Conservation (phyloP, 2,888 invertebrate genomes). For the Cantharis lateralis region DNA sequence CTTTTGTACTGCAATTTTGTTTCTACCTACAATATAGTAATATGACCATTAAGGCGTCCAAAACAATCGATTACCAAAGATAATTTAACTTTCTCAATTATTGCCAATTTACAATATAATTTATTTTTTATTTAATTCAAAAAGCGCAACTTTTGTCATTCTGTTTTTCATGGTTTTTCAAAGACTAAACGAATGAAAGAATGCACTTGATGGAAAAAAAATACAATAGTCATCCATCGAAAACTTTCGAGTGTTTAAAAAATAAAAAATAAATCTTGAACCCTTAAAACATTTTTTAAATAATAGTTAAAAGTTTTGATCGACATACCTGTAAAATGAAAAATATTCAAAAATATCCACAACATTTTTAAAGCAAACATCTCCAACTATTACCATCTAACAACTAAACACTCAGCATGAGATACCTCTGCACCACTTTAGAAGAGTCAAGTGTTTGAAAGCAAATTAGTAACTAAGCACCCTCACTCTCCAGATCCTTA, state of each 20-base stretch:
- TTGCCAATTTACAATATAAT: no score
- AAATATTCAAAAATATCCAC: conserved; percentile 9
- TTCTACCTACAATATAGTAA: no score
- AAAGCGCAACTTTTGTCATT: no score
- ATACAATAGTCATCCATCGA: not conserved
- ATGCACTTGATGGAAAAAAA: not conserved
- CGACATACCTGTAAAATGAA: not conserved
- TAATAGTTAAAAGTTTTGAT: not conserved
- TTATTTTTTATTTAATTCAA: no score
- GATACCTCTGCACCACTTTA: not conserved
- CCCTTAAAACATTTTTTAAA: not conserved
- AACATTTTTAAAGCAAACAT: conserved; percentile 22
- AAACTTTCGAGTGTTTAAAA: not conserved
- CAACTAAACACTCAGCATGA: conserved; percentile 5
- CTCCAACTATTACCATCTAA: conserved; percentile 18
- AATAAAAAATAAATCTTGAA: not conserved
- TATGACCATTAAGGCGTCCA: no score
- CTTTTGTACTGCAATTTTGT: not conserved
- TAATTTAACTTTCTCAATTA: no score
- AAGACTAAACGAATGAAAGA: not conserved
- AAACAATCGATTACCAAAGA: no score
- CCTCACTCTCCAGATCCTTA: conserved; percentile 4
- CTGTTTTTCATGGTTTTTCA: no score
- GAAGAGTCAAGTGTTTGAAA: conserved; percentile 25
- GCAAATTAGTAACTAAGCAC: conserved; percentile 23